Percentiles rank a stretch among this genome's conserved stretches.
phyloP scores from a whole-genome alignment of 1,140 invertebrate genomes.

The Pseudoatta argentina region DNA sequence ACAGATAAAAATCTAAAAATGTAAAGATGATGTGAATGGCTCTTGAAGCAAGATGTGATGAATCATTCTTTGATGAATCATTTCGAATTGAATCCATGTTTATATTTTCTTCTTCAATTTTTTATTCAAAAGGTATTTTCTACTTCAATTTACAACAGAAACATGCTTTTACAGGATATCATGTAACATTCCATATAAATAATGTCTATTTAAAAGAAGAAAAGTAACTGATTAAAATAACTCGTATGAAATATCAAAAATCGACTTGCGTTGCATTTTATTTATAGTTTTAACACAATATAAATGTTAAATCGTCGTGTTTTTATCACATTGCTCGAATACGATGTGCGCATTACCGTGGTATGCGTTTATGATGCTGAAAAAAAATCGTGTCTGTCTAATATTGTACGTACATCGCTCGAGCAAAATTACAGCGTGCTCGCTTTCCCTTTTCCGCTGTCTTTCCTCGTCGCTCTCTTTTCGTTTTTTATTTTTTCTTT shows the following conservation, averaged over 20 bases:
- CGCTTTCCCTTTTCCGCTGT: neutral
- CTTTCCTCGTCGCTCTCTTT: neutral
- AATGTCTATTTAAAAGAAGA: neutral
- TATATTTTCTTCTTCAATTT: neutral
- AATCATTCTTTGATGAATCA: neutral
- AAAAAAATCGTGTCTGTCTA: slow-evolving; percentile 41
- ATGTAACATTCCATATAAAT: neutral
- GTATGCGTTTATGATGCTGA: slow-evolving; percentile 17
- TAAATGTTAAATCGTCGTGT: neutral
- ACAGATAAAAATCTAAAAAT: neutral
- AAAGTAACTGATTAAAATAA: neutral
- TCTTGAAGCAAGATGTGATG: neutral
- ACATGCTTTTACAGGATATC: neutral
- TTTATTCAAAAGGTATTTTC: neutral
- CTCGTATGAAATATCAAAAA: neutral
- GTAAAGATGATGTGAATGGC: neutral
- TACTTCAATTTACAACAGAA: neutral
- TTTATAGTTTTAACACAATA: neutral
- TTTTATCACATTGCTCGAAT: slow-evolving; percentile 6
- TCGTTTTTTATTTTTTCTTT: slow-evolving; percentile 6
- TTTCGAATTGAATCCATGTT: neutral
- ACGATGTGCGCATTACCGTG: neutral
- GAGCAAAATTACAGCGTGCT: slow-evolving; percentile 67
- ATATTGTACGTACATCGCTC: slow-evolving; percentile 27
- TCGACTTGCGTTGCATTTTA: neutral